Evolutionary conservation across 2,888 invertebrate species (phyloP).

Genomic region (Drosophila yooni): DNA sequence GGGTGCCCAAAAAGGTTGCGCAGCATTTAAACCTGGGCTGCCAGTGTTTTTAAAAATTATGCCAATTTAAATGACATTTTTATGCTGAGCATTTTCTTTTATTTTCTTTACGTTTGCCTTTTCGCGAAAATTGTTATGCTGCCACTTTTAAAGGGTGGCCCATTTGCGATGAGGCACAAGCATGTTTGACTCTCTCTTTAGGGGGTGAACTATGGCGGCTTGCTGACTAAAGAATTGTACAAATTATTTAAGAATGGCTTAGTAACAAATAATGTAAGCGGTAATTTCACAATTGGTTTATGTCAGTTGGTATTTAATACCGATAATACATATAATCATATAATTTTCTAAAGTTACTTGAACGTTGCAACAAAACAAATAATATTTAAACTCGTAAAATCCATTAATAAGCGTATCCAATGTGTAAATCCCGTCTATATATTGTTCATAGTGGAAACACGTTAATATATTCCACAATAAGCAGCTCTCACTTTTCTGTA

Average conservation of each 20-base stretch:
- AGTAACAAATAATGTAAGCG: neutral
- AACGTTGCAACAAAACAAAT: neutral
- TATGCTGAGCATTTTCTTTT: slow-evolving; percentile 58
- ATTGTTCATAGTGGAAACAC: neutral
- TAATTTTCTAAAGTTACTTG: neutral
- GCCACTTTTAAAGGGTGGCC: slow-evolving; percentile 29
- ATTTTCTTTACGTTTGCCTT: slow-evolving; percentile 13
- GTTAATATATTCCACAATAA: neutral
- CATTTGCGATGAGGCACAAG: slow-evolving; percentile 34
- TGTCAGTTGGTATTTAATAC: neutral
- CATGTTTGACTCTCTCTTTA: slow-evolving; percentile 1
- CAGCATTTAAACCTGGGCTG: slow-evolving; percentile 58
- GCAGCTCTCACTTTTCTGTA: neutral
- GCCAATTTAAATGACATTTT: slow-evolving; percentile 77
- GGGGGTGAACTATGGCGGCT: neutral
- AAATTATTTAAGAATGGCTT: slow-evolving; percentile 69
- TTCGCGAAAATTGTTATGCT: slow-evolving; percentile 53
- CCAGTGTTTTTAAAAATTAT: slow-evolving; percentile 54
- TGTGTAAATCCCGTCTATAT: neutral
- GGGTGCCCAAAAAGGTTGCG: slow-evolving; percentile 44
- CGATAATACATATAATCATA: neutral
- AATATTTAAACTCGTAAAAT: too few relatives aligned
- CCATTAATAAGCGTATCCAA: too few relatives aligned
- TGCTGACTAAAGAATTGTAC: slow-evolving; percentile 76
- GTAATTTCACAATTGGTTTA: neutral